These are phyloP conservation scores for Tethya wilhelma DNA, from an alignment of 37 sponge, comb jelly and placozoan species.

Conservation along the genomic window DNA sequence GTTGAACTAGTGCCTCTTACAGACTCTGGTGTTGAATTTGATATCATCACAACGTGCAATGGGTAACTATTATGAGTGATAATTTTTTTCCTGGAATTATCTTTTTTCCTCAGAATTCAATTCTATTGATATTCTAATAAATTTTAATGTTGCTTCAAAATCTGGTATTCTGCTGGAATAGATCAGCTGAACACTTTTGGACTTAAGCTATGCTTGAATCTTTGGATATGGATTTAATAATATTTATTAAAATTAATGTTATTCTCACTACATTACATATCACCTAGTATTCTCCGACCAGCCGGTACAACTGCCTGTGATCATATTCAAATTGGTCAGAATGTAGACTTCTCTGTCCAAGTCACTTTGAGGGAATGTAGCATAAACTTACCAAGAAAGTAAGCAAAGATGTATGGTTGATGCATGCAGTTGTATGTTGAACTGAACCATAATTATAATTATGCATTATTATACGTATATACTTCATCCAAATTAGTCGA, in stretches of 20 bases:
- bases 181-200: not conserved
- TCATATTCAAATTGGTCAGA: not conserved
- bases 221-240: not conserved
- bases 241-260: not conserved
- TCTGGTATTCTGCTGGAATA: not conserved
- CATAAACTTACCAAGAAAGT: not conserved
- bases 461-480: not conserved
- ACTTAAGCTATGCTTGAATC: not conserved
- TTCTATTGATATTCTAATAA: too few relatives aligned
- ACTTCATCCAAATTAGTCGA: not conserved
- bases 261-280: too few relatives aligned
- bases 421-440: too few relatives aligned
- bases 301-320: not conserved
- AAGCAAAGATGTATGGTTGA: too few relatives aligned
- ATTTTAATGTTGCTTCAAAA: too few relatives aligned
- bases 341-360: not conserved
- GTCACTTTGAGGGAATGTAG: constrained; percentile 6
- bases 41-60: constrained; percentile 1
- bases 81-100: too few relatives aligned
- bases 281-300: too few relatives aligned
- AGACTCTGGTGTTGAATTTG: constrained; percentile 1
- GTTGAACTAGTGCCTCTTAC: constrained; percentile 20
- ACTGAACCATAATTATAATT: too few relatives aligned
- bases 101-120: too few relatives aligned
- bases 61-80: constrained; percentile 3